Evolutionary conservation across 2,113 vertebrate species (phyloP), one percentile per base, ranked within the genome.

Genomic region (Pituophis catenifer): DNA sequence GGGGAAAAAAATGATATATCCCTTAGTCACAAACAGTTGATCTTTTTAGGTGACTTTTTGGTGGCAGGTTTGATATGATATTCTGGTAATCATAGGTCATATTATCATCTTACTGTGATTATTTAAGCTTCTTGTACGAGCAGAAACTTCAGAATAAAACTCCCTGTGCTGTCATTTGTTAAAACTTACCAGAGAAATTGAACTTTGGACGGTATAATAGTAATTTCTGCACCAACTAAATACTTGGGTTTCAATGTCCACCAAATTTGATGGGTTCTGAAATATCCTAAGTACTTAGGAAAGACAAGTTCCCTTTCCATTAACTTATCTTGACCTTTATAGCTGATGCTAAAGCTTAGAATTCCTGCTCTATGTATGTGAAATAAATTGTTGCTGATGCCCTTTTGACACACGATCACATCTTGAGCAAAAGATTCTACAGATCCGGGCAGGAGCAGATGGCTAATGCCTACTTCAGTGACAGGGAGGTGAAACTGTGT

Each of bases 401-500:
- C 89, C 92, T 90, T 86, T 90, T 86, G 89, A 87, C 92, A 86
- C 52, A 13, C 0, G 48, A 86, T 90, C 89, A 53, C 44, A 17
- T 90, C 38, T 90, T 53, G 57, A 53, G 88, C 26, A 24, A 86
- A 85, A n/a, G 21, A 86, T 62, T 52, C 21, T 38, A 53, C 48
- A 86, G 33, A 38, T 54, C 23, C 13, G 33, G 23, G 57, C 44
- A 90, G 48, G 75, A 93, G 86, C 92, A 93, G 92, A 87, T 90
- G 92, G 92, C 48, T 90, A 65, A 90, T 93, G 89, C 48, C 75
- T 62, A 13, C 59, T 87, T 52, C 89, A 93, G 75, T 26, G 33
- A 90, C 50, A 65, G 58, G 89, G 81, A 87, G 8, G 81, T 62
- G 89, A 48, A 85, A n/a, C 86, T 50, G 29, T 53, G 50, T 93